These are phyloP conservation scores for Troilus luridus DNA, from an alignment of 2,888 invertebrate species.

Conservation along the genomic window DNA sequence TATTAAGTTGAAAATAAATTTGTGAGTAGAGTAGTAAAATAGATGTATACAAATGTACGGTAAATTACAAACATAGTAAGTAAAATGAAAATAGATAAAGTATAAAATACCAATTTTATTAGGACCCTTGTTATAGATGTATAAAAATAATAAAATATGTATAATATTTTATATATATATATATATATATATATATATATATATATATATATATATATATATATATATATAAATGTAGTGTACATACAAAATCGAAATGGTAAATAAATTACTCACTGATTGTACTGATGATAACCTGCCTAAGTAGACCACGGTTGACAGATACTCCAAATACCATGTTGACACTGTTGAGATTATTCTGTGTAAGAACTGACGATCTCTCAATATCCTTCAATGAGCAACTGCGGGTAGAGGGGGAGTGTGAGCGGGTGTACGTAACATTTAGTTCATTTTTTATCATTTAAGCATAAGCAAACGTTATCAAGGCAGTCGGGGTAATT, in stretches of 20 bases:
- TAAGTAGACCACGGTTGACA: background rate
- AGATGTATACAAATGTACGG: too few species aligned
- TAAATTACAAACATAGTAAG: too few species aligned
- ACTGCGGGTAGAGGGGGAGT: background rate
- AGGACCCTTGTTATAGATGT: too few species aligned
- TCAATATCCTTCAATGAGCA: background rate
- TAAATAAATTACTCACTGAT: background rate
- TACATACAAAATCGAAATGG: too few species aligned
- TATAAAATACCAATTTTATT: too few species aligned
- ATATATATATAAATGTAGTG: background rate
- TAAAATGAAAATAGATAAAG: too few species aligned
- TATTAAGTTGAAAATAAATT: too few species aligned
- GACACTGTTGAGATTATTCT: background rate
- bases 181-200: too few species aligned
- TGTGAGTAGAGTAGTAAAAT: too few species aligned
- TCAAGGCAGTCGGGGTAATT: background rate
- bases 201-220: background rate
- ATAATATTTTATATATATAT: too few species aligned
- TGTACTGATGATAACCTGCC: background rate
- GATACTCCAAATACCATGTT: background rate
- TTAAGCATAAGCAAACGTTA: background rate
- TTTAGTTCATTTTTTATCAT: background rate
- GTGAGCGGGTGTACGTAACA: background rate
- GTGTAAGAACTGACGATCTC: background rate
- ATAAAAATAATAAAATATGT: too few species aligned